Evolutionary conservation across 2,113 vertebrate genomes (phyloP).

Genomic region (Dromaius novaehollandiae): DNA sequence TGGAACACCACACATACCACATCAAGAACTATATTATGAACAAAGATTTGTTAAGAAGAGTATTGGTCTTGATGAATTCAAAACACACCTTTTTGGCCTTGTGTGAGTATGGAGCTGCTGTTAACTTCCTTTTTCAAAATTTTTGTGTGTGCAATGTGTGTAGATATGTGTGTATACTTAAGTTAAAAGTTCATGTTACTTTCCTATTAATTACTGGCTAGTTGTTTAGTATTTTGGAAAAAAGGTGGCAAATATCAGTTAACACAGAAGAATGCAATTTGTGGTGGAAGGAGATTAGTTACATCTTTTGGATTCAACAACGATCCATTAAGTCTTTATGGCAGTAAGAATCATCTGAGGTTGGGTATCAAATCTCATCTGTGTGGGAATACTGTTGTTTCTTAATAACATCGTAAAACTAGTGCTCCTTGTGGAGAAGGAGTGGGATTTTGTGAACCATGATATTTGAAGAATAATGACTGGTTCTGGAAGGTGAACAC

Average conservation of each 20-base stretch:
- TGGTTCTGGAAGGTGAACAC: neutral
- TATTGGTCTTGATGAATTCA: constrained; percentile 97
- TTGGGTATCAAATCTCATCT: neutral
- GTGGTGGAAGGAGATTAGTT: neutral
- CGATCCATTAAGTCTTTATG: neutral
- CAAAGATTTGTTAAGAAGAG: constrained; percentile 95
- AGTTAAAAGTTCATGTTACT: fast-evolving
- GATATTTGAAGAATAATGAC: neutral
- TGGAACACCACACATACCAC: constrained; percentile 97
- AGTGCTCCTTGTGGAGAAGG: neutral
- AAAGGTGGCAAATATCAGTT: neutral
- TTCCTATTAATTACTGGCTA: neutral
- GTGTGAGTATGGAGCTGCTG: constrained; percentile 85
- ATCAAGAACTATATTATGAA: constrained; percentile 99
- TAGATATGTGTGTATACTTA: fast-evolving
- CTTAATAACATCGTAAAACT: neutral
- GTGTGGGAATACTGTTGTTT: neutral
- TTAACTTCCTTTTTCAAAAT: neutral
- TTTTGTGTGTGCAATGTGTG: neutral
- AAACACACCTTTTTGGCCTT: constrained; percentile 97
- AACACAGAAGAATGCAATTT: neutral
- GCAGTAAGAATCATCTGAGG: neutral
- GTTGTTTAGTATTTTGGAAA: neutral
- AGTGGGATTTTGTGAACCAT: neutral
- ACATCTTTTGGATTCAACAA: neutral